Conservation (phyloP, 2,113 vertebrate species). For the Dascyllus trimaculatus region DNA sequence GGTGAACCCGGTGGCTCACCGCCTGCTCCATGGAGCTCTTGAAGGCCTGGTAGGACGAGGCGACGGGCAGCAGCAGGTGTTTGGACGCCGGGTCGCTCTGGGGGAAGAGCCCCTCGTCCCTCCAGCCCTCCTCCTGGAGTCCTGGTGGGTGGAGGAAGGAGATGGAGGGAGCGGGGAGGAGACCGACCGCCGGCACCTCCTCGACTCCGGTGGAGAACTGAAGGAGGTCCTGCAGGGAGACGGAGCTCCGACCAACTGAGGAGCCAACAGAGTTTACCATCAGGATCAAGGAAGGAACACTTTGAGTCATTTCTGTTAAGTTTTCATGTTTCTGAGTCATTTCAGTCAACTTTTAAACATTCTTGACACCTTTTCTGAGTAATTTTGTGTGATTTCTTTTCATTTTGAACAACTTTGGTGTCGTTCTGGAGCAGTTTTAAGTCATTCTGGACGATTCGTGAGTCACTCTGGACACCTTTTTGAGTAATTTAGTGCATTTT, state of each 20-base stretch:
- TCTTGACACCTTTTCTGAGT: too few relatives aligned
- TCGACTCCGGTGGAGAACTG: conserved; percentile 86
- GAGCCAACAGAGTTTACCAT: not conserved
- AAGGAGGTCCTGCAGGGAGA: conserved; percentile 91
- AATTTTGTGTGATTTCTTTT: too few relatives aligned
- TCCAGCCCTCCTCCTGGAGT: not conserved
- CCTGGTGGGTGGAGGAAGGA: conserved; percentile 82
- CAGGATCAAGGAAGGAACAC: not conserved
- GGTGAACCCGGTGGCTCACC: conserved; percentile 81
- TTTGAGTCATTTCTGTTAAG: too few relatives aligned
- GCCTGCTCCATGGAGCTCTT: conserved; percentile 91
- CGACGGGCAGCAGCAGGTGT: conserved; percentile 88
- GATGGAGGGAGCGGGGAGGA: conserved; percentile 87
- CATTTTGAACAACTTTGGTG: too few relatives aligned
- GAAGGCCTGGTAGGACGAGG: conserved; percentile 87
- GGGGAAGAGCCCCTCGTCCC: conserved; percentile 80
- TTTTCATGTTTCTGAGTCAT: too few relatives aligned
- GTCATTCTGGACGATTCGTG: too few relatives aligned
- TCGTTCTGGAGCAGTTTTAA: too few relatives aligned
- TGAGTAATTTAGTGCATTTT: too few relatives aligned
- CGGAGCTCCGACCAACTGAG: conserved; percentile 88
- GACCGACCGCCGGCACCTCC: conserved; percentile 84
- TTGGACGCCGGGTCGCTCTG: conserved; percentile 83
- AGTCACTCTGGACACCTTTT: too few relatives aligned
- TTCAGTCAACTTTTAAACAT: too few relatives aligned